Evolutionary conservation across 2,113 vertebrate genomes (phyloP).

Genomic region (Leucopternis melanops): DNA sequence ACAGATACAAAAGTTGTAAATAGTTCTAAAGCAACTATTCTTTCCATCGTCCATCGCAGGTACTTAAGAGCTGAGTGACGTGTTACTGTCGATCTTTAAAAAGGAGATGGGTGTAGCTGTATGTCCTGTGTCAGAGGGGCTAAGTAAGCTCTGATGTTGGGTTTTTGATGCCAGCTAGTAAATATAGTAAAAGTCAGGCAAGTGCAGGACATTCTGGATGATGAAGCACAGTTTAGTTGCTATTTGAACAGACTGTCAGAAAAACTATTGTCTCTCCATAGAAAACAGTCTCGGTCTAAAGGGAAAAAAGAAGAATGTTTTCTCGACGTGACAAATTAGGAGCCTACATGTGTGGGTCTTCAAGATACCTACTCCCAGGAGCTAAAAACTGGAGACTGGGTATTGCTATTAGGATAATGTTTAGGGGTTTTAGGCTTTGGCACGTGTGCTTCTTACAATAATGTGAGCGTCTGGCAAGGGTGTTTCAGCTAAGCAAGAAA

Average conservation of each 20-base stretch:
- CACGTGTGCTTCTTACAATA: background rate
- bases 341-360: background rate
- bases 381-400: background rate
- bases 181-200: background rate
- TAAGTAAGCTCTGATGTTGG: background rate
- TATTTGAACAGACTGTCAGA: background rate
- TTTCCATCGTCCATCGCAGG: background rate
- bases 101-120: background rate
- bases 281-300: background rate
- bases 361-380: background rate
- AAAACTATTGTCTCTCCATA: background rate
- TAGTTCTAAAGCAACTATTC: background rate
- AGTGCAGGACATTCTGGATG: background rate
- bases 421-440: background rate
- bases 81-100: background rate
- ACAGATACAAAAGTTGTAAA: background rate
- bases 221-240: background rate
- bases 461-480: background rate
- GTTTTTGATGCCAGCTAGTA: background rate
- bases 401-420: background rate
- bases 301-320: background rate
- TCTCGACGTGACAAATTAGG: background rate
- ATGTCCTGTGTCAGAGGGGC: background rate
- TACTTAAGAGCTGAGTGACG: background rate
- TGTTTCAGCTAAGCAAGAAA: background rate